Evolutionary conservation across 2,888 invertebrate species (phyloP).

Genomic region (Limnephilus marmoratus): DNA sequence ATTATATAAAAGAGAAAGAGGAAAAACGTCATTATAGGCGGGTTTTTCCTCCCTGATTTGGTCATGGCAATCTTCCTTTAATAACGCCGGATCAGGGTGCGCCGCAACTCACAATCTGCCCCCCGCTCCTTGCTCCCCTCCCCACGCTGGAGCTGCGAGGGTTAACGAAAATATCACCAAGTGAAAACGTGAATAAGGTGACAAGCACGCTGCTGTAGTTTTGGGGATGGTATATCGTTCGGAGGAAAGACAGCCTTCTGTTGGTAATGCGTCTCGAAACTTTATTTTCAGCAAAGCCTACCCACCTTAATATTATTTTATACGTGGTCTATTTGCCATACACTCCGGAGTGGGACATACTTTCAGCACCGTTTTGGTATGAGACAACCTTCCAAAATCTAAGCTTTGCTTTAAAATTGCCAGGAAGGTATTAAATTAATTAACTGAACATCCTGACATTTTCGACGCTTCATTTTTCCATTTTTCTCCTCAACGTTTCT

Average conservation of each 20-base stretch:
- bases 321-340: neutral
- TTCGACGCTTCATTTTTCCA: neutral
- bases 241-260: neutral
- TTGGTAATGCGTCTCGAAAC: neutral
- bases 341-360: neutral
- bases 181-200: slow-evolving; percentile 45
- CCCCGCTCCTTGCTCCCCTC: neutral
- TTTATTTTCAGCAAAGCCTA: neutral
- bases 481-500: neutral
- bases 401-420: neutral
- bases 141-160: neutral
- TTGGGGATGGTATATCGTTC: neutral
- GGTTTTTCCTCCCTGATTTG: slow-evolving; percentile 45
- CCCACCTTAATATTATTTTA: too few relatives aligned
- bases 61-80: slow-evolving; percentile 50
- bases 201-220: neutral
- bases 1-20: neutral
- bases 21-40: slow-evolving; percentile 33
- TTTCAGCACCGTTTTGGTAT: neutral
- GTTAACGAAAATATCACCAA: slow-evolving; percentile 42
- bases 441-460: neutral
- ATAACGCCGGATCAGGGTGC: slow-evolving; percentile 48
- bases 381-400: too few relatives aligned
- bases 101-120: slow-evolving; percentile 33
- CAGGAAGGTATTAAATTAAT: neutral